Conservation (phyloP, 2,113 vertebrate genomes). For the Paracanthobrama guichenoti region DNA sequence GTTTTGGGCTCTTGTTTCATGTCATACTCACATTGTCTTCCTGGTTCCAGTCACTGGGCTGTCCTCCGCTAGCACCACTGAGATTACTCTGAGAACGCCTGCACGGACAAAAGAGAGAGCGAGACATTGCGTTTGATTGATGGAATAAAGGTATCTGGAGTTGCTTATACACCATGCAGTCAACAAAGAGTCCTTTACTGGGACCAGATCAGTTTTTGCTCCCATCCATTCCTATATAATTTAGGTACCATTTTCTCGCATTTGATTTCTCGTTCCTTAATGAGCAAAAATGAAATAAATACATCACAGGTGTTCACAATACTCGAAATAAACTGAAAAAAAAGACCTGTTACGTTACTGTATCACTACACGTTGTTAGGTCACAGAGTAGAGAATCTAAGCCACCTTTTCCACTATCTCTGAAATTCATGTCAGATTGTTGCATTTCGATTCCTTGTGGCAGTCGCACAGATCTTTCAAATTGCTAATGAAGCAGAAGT, state of each 20-base stretch:
- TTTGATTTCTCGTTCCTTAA: not conserved
- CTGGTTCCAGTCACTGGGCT: constrained; percentile 85
- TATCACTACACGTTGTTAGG: too few relatives aligned
- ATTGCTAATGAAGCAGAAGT: not conserved
- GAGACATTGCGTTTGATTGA: not conserved
- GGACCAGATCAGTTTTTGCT: not conserved
- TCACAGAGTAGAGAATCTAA: too few relatives aligned
- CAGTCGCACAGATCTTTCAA: not conserved
- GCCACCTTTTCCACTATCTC: too few relatives aligned
- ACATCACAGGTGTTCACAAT: not conserved
- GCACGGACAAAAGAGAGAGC: constrained; percentile 49
- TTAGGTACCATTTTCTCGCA: not conserved
- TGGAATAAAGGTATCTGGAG: not conserved
- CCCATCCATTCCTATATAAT: not conserved
- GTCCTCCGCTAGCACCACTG: constrained; percentile 83
- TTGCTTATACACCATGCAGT: not conserved
- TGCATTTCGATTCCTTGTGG: too few relatives aligned
- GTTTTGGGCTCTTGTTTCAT: not conserved
- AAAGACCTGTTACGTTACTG: too few relatives aligned
- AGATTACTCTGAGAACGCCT: constrained; percentile 89
- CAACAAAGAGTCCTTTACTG: not conserved
- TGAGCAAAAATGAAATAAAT: not conserved
- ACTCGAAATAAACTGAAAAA: too few relatives aligned
- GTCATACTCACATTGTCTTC: constrained; percentile 82
- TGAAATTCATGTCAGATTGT: too few relatives aligned